A percentile compares a stretch with the other conserved stretches of the same genome.
These are phyloP conservation scores for Chrysomela aeneicollis DNA, from an alignment of 2,888 invertebrate species.

Conservation along the genomic window DNA sequence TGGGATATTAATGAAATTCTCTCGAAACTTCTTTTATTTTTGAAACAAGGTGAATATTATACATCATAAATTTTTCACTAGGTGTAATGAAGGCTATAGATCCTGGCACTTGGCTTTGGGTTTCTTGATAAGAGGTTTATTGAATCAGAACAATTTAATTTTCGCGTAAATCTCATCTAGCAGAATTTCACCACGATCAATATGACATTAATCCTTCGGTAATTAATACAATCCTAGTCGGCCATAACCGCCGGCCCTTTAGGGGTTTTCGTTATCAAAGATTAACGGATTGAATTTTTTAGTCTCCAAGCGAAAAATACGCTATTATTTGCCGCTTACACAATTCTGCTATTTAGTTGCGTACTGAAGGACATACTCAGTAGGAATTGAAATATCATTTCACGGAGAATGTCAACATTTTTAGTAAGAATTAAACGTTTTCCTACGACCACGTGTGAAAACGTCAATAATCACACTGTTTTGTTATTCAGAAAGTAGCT, in stretches of 20 bases:
- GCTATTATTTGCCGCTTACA: too few relatives aligned
- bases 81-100: background rate
- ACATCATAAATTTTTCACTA: background rate
- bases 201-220: conserved; percentile 57
- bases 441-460: too few relatives aligned
- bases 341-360: too few relatives aligned
- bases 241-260: conserved; percentile 50
- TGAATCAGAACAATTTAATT: conserved; percentile 50
- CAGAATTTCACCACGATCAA: conserved; percentile 50
- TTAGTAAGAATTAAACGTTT: too few relatives aligned
- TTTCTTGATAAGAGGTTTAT: conserved; percentile 42
- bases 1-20: too few relatives aligned
- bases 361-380: too few relatives aligned
- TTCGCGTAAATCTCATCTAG: conserved; percentile 48
- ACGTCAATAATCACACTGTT: too few relatives aligned
- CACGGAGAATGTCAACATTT: too few relatives aligned
- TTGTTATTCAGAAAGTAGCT: too few relatives aligned
- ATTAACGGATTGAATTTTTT: conserved; percentile 26
- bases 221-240: conserved; percentile 60
- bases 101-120: background rate
- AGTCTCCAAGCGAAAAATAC: background rate
- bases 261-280: conserved; percentile 21
- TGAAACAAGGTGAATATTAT: too few relatives aligned
- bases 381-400: too few relatives aligned
- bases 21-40: too few relatives aligned